Evolutionary conservation across 2,113 vertebrate species (phyloP).

Genomic region (Danionella cerebrum): DNA sequence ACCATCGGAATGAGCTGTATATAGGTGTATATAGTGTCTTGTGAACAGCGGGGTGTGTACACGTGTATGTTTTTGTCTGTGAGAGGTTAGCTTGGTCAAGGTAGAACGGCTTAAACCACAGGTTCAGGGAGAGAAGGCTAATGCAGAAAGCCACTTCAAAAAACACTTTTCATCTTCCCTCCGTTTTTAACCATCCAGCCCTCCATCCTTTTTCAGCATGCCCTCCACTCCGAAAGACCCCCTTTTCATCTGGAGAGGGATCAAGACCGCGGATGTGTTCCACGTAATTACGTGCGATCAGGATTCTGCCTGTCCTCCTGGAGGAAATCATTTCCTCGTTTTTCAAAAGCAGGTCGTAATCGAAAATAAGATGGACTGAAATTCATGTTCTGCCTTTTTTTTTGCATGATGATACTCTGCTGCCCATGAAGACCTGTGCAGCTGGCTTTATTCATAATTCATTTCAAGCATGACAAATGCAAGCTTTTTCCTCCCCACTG

Average conservation of each 20-base stretch:
- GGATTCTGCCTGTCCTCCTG: conserved; percentile 51
- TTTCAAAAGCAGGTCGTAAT: conserved; percentile 14
- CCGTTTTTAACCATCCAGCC: conserved; percentile 47
- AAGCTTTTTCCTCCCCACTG: conserved; percentile 49
- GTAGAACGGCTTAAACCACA: conserved; percentile 55
- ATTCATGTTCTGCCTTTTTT: conserved; percentile 10
- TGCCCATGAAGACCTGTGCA: neutral
- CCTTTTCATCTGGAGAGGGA: conserved; percentile 54
- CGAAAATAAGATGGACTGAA: conserved; percentile 5
- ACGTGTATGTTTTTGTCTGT: neutral
- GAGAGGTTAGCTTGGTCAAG: conserved; percentile 16
- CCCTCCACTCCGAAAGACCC: conserved; percentile 29
- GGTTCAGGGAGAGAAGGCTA: conserved; percentile 49
- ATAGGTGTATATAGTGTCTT: neutral
- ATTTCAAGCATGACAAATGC: neutral
- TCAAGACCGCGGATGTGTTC: conserved; percentile 35
- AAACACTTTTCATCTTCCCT: conserved; percentile 59
- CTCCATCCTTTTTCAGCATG: conserved; percentile 53
- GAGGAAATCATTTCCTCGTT: conserved; percentile 15
- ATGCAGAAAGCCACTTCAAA: conserved; percentile 59
- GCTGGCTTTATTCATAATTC: conserved; percentile 12
- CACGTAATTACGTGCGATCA: conserved; percentile 56
- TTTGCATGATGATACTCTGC: conserved; percentile 3
- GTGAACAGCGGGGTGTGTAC: neutral
- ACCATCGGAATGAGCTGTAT: neutral